These are phyloP conservation scores for Biston betularia DNA, from an alignment of 2,888 invertebrate species.

Conservation along the genomic window DNA sequence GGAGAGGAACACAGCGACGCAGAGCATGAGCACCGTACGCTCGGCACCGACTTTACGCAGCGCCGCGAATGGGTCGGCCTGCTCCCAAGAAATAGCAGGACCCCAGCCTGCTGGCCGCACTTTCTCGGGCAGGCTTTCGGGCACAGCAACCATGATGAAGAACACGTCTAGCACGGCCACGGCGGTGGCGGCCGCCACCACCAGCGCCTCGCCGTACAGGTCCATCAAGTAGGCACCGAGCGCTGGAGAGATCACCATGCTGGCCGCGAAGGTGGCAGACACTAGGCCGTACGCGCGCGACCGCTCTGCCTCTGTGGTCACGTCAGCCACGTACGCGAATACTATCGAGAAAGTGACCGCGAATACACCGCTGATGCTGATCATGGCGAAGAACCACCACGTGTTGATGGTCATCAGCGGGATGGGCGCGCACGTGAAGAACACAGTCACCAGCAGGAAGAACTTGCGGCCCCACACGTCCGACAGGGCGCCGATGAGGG, in stretches of 20 bases:
- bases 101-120: conserved; percentile 91
- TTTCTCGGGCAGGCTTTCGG: conserved; percentile 99
- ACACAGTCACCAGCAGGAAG: conserved; percentile 98
- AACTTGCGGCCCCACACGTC: conserved; percentile 99
- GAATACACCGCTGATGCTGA: conserved; percentile 99
- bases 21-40: conserved; percentile 97
- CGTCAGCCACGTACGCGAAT: conserved; percentile 99
- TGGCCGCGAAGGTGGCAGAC: conserved; percentile 99
- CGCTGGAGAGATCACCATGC: conserved; percentile 99
- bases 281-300: conserved; percentile 98
- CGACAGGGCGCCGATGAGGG: conserved; percentile 98
- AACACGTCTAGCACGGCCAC: conserved; percentile 98
- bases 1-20: conserved; percentile 98
- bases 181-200: conserved; percentile 97
- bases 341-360: conserved; percentile 99
- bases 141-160: conserved; percentile 99
- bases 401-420: conserved; percentile 99
- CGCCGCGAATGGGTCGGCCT: conserved; percentile 99
- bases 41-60: conserved; percentile 97
- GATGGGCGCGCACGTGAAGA: conserved; percentile 99
- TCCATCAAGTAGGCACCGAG: conserved; percentile 96
- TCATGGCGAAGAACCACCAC: conserved; percentile 99
- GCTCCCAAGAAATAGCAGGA: conserved; percentile 97
- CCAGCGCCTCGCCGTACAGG: conserved; percentile 93
- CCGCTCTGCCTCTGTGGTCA: conserved; percentile 98